phyloP scores from a whole-genome alignment of 2,113 vertebrate species.

The Nibea albiflora region DNA sequence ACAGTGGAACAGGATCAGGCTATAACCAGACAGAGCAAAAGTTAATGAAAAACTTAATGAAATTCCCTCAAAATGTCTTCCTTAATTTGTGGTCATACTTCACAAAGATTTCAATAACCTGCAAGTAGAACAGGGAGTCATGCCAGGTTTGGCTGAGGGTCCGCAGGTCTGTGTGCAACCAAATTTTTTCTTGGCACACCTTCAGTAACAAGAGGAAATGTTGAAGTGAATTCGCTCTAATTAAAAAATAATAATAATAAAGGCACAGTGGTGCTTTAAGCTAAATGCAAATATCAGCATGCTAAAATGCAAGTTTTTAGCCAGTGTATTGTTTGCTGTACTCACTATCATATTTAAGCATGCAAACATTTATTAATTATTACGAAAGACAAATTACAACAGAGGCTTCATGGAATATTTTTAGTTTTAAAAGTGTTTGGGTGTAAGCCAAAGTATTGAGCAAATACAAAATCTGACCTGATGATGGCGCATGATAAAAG shows the following conservation, averaged over 20 bases:
- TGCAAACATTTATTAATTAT: neutral
- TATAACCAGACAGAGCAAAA: neutral
- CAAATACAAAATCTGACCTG: neutral
- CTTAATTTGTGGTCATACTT: neutral
- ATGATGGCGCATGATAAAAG: neutral
- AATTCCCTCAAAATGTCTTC: neutral
- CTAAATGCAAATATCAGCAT: neutral
- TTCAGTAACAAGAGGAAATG: neutral
- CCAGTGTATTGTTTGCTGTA: neutral
- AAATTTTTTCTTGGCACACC: neutral
- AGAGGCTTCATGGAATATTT: neutral
- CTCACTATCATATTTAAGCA: neutral
- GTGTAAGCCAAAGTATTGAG: neutral
- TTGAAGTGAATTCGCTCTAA: neutral
- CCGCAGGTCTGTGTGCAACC: neutral
- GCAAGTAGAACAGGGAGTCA: neutral
- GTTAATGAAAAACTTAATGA: neutral
- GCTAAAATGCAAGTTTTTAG: neutral
- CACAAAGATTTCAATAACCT: neutral
- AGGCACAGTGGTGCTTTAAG: neutral
- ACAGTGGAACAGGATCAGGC: constrained; percentile 2
- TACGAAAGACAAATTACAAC: neutral
- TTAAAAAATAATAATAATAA: too few relatives aligned
- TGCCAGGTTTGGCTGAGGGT: neutral
- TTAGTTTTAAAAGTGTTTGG: neutral